These are phyloP conservation scores for Conomelus anceps DNA, from an alignment of 2,888 invertebrate genomes.

Conservation along the genomic window DNA sequence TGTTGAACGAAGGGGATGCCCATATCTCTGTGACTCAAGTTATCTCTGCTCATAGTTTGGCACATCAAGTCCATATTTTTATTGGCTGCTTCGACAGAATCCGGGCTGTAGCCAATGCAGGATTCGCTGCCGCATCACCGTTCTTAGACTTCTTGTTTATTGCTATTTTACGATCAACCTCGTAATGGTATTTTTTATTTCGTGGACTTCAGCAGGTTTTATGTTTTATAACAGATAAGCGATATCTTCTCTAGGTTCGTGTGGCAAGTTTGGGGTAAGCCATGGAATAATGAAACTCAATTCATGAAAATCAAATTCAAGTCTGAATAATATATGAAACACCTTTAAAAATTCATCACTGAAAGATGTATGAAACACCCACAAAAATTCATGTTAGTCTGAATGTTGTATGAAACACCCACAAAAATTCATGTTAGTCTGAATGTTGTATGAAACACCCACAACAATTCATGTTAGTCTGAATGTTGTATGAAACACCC, in stretches of 20 bases:
- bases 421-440: no score
- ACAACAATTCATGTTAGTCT: no score
- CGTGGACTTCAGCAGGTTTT: conserved; percentile 7
- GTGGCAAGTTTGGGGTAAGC: background rate
- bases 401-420: no score
- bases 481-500: no score
- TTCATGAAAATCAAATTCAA: no score
- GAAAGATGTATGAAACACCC: background rate
- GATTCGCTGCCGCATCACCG: background rate
- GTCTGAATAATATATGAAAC: background rate
- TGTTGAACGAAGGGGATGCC: no score
- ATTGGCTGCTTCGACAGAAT: background rate
- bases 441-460: no score
- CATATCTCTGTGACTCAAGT: no score
- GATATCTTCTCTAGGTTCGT: background rate
- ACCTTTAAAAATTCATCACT: background rate
- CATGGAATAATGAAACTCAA: background rate
- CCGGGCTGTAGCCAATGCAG: background rate
- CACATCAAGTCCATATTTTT: background rate
- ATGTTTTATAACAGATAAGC: conserved; percentile 1
- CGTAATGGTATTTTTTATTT: conserved; percentile 3
- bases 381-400: no score
- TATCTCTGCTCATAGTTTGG: background rate
- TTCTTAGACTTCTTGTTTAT: background rate
- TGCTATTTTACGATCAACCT: background rate